Conservation (phyloP, 2,113 vertebrate species). For the Semnopithecus entellus region DNA sequence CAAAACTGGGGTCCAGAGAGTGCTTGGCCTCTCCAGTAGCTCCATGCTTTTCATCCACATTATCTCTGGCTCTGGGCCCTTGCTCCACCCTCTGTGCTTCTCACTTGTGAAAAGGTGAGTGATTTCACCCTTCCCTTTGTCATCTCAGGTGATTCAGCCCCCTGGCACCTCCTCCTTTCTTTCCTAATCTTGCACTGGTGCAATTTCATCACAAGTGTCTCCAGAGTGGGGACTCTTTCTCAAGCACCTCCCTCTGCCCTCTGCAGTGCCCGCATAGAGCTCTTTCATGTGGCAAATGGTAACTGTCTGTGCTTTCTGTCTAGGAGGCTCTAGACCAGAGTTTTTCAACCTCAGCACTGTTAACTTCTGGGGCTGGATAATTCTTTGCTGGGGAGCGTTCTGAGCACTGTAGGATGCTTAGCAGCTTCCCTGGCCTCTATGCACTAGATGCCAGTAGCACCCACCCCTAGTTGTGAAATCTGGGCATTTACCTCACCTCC, state of each 20-base stretch:
- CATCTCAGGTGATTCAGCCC: no score
- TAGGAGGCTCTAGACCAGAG: background rate
- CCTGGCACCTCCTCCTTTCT: background rate
- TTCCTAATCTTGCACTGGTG: background rate
- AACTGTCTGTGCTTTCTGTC: background rate
- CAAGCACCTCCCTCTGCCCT: background rate
- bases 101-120: background rate
- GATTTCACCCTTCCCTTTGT: background rate
- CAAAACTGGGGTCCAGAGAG: fast-evolving
- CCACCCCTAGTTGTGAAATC: background rate
- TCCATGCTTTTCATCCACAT: background rate
- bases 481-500: background rate
- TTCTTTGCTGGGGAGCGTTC: background rate
- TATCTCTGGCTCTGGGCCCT: background rate
- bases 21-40: background rate
- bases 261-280: background rate
- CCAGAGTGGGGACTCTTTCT: background rate
- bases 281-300: background rate
- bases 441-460: background rate
- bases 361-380: background rate
- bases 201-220: background rate
- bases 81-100: background rate
- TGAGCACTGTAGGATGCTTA: background rate
- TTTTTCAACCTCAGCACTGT: background rate
- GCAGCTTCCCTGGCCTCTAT: background rate